Base-by-base conservation (phyloP, 1,140 invertebrate species). In the Capitella teleta region DNA sequence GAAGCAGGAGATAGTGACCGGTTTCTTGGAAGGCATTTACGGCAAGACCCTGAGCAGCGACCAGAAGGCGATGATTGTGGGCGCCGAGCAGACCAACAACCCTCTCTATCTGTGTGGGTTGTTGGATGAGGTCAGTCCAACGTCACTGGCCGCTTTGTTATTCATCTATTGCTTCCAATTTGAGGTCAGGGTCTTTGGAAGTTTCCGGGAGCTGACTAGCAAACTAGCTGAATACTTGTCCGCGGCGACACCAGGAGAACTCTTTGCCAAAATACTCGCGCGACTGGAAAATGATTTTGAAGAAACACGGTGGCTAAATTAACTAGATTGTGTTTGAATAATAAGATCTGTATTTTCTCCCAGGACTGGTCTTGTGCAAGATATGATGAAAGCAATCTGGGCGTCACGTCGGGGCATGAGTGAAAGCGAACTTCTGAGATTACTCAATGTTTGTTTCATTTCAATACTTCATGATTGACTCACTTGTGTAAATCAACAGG, bases 211-310 rank as follows among this genome's bases (percentile, higher is more conserved):
- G 3, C 36, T 62, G 41, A 59, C 59, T 32, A 14, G 56, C n/a
- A 61, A 59, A 36, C 58, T 62, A 5, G n/a, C 45, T 32, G 59
- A 61, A 5, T 63, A 61, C 32, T 42, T 63, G 37, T 34, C 38
- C 24, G 59, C 59, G 8, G 52, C 50, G 25, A 56, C 19, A 6
- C 56, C 59, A 8, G 49, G 51, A 3, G 56, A 58, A 18, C 37
- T 63, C 28, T 63, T 61, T 54, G 51, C 53, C 4, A 63, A 61
- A 49, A 60, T 63, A 25, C 51, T 63, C 8, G 56, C 54, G 18
- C 51, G 61, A 32, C 49, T 61, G 25, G 59, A 61, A 28, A 47
- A 43, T 8, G 61, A 62, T 36, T 61, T 58, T 54, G 57, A 57
- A 10, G 30, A 52, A 10, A 52, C 51, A n/a, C 14, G 16, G 1